These are phyloP conservation scores for Zaprionus kolodkinae DNA, from an alignment of 1,140 invertebrate genomes.

Conservation along the genomic window DNA sequence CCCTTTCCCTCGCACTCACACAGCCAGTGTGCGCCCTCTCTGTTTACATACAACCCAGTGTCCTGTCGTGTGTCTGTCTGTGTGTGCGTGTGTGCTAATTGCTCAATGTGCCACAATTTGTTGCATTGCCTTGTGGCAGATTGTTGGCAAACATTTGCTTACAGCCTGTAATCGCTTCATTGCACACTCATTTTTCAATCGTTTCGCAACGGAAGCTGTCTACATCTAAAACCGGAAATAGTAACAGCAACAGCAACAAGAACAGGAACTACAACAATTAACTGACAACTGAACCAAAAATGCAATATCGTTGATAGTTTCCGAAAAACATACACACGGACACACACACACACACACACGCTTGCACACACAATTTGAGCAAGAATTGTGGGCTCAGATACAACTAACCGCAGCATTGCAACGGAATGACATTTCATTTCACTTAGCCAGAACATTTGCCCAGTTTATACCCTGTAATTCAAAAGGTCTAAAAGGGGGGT, in stretches of 20 bases:
- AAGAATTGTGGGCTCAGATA: conserved; percentile 10
- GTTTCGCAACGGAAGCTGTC: conserved; percentile 30
- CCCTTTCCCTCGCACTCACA: background rate
- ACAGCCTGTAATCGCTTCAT: conserved; percentile 54
- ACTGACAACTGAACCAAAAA: conserved; percentile 20
- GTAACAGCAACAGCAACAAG: conserved; percentile 27
- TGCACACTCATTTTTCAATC: conserved; percentile 38
- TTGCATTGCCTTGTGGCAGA: conserved; percentile 30
- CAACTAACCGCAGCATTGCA: conserved; percentile 58
- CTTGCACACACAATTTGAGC: conserved; percentile 17
- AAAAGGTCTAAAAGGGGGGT: background rate
- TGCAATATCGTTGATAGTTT: conserved; percentile 34
- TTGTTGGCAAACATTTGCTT: conserved; percentile 59
- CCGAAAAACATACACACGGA: conserved; percentile 1
- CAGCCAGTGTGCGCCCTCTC: conserved; percentile 8
- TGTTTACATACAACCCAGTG: conserved; percentile 28
- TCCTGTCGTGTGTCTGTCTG: background rate
- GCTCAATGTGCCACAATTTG: conserved; percentile 62
- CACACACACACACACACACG: conserved; percentile 1
- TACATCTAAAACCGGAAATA: conserved; percentile 25
- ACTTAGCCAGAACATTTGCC: background rate
- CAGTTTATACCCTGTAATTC: background rate
- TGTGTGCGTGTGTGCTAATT: conserved; percentile 47
- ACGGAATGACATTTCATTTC: conserved; percentile 60
- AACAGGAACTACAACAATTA: conserved; percentile 21